Conservation (phyloP, 30 jellyfish, hydroid and myxozoan genomes). For the Mastigias papua region DNA sequence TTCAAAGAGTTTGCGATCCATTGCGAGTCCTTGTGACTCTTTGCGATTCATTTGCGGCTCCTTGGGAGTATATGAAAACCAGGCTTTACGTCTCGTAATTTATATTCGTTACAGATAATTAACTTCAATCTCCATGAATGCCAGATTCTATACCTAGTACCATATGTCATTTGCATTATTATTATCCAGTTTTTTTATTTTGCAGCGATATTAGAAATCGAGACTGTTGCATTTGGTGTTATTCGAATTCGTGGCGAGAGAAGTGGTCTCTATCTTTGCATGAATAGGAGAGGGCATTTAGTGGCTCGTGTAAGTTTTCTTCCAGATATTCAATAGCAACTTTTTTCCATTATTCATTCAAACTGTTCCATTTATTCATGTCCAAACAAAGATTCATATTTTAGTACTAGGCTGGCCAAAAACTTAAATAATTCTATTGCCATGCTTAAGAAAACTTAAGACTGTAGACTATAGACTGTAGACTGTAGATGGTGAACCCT, state of each 20-base stretch:
- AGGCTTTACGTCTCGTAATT: neutral
- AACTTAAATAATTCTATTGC: too few relatives aligned
- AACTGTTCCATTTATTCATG: neutral
- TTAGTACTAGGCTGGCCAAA: too few relatives aligned
- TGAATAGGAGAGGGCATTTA: slow-evolving; percentile 75
- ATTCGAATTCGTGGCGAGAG: slow-evolving; percentile 63
- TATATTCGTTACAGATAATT: neutral
- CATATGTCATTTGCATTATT: neutral
- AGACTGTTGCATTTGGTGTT: slow-evolving; percentile 73
- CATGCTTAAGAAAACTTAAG: too few relatives aligned
- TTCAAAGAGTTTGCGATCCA: too few relatives aligned
- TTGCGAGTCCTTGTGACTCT: too few relatives aligned
- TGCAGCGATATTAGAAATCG: slow-evolving; percentile 63
- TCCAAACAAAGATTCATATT: too few relatives aligned
- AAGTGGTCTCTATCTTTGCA: slow-evolving; percentile 67
- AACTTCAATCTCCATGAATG: neutral
- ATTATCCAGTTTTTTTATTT: neutral
- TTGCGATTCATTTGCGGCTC: too few relatives aligned
- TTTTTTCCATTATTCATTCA: neutral
- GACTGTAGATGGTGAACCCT: too few relatives aligned
- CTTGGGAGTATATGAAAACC: too few relatives aligned
- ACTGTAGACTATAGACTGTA: too few relatives aligned
- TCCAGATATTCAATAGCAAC: neutral
- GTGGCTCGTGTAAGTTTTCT: slow-evolving; percentile 72
- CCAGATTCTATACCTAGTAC: neutral